Base-by-base conservation (phyloP, 1,140 invertebrate genomes). In the Oncopodura yosiiana region DNA sequence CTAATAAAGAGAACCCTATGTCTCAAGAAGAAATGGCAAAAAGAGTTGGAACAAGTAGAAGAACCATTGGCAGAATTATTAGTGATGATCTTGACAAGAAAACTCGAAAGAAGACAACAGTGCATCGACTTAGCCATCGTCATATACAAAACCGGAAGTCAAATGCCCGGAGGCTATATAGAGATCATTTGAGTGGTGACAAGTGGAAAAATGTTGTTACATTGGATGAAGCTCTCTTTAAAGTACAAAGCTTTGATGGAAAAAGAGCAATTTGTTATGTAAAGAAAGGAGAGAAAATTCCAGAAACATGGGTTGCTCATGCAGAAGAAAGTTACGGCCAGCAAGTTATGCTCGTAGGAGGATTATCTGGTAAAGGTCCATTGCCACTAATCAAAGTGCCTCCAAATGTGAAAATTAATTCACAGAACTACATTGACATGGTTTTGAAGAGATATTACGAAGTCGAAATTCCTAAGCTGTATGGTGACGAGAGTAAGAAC, bases 211-310 rank as follows among this genome's bases (percentile, higher is more conserved):
- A 29, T 38, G 48, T 52, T 19, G 55, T 51, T 3, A 57, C 48
- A 23, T 26, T 57, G 29, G 55, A 57, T 26, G 55, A 57, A 29
- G 55, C 41, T 9, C n/a, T 26, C n/a, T 44, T 57, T n/a, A n/a
- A 27, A 3, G 4, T 57, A 14, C 37, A 57, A 18, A 11, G 43
- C n/a, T n/a, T n/a, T n/a, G n/a, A n/a, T n/a, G n/a, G 43, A 48
- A 18, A 8, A 18, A 23, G 30, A 38, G 24, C 16, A 38, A 39
- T 55, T 29, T 55, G 43, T 23, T 55, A 48, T 23, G 8, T 18
- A 12, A 32, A 12, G 2, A 6, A 3, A 6, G 43, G 53, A 3
- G n/a, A 48, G 11, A 19, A 55, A 2, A 24, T 48, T 16, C 43
- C 30, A 3, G n/a, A 36, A 44, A 24, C 26, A 11, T 37, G 30